Percentiles rank a stretch among this genome's conserved stretches.
phyloP scores from a whole-genome alignment of 2,797 vertebrate species.

The Gadopsis bispinosus region DNA sequence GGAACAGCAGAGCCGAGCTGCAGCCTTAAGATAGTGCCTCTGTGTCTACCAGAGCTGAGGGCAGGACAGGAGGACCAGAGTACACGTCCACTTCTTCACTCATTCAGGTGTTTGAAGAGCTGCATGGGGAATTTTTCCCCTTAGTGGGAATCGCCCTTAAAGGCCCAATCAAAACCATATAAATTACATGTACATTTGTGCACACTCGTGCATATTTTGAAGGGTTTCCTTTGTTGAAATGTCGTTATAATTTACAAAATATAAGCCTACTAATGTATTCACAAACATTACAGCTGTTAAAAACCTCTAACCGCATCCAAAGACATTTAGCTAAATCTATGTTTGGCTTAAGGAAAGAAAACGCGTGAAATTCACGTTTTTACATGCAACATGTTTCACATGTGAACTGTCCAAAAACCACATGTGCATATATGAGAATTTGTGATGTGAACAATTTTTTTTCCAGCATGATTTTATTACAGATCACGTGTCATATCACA shows the following conservation, averaged over 20 bases:
- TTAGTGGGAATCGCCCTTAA: neutral
- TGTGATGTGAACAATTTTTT: no score
- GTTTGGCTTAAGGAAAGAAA: neutral
- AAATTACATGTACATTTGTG: neutral
- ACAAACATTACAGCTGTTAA: neutral
- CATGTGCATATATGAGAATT: neutral
- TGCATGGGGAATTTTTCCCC: neutral
- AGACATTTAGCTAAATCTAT: neutral
- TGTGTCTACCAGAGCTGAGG: conserved; percentile 56
- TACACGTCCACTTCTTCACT: neutral
- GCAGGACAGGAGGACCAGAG: conserved; percentile 63
- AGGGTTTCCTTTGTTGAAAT: neutral
- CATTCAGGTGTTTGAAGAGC: neutral
- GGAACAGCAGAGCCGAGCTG: conserved; percentile 85
- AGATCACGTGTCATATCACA: neutral
- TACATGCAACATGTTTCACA: neutral
- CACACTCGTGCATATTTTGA: neutral
- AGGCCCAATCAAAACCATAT: neutral
- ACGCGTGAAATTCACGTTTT: neutral
- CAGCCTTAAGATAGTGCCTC: conserved; percentile 74
- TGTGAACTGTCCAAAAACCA: neutral
- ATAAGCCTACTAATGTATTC: neutral
- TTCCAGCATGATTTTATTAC: no score
- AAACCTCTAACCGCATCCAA: neutral
- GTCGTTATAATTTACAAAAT: neutral